These are phyloP conservation scores for Rhadinocentrus ornatus DNA, from an alignment of 2,797 vertebrate genomes.

Conservation along the genomic window DNA sequence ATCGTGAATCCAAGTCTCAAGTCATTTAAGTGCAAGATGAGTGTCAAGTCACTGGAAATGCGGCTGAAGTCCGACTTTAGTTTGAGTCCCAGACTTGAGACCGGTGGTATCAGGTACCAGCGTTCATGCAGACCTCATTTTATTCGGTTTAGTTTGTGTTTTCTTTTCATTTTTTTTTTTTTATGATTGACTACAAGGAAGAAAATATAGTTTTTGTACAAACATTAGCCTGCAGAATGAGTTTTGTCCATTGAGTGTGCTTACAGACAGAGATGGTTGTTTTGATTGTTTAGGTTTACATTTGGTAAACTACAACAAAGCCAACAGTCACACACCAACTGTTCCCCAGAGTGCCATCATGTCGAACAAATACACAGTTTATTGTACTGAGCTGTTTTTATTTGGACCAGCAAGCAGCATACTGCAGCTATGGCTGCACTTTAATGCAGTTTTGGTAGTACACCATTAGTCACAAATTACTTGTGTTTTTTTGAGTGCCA, in stretches of 20 bases:
- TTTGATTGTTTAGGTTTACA: slow-evolving; percentile 54
- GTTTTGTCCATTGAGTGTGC: background rate
- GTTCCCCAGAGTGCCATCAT: slow-evolving; percentile 50
- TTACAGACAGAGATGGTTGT: slow-evolving; percentile 30
- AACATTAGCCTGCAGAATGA: slow-evolving; percentile 9
- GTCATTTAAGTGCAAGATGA: no score
- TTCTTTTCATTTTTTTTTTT: background rate
- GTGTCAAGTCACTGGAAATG: no score
- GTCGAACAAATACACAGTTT: slow-evolving; percentile 34
- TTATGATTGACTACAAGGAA: slow-evolving; percentile 20
- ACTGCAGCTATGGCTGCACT: background rate
- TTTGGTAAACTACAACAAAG: slow-evolving; percentile 48
- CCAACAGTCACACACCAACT: slow-evolving; percentile 42
- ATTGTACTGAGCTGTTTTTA: slow-evolving; percentile 33
- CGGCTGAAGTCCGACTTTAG: no score
- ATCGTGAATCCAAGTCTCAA: no score
- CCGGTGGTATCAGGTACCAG: no score
- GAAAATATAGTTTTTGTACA: slow-evolving; percentile 18
- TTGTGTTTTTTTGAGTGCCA: slow-evolving; percentile 14
- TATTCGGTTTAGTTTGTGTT: slow-evolving; percentile 11
- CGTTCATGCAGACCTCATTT: slow-evolving; percentile 32
- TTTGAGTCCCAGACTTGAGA: no score
- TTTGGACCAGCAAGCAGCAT: slow-evolving; percentile 18
- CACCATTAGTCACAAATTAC: slow-evolving; percentile 11
- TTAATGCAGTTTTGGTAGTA: background rate